phyloP scores from a whole-genome alignment of 2,113 vertebrate genomes.

The Hemiprocne comata region DNA sequence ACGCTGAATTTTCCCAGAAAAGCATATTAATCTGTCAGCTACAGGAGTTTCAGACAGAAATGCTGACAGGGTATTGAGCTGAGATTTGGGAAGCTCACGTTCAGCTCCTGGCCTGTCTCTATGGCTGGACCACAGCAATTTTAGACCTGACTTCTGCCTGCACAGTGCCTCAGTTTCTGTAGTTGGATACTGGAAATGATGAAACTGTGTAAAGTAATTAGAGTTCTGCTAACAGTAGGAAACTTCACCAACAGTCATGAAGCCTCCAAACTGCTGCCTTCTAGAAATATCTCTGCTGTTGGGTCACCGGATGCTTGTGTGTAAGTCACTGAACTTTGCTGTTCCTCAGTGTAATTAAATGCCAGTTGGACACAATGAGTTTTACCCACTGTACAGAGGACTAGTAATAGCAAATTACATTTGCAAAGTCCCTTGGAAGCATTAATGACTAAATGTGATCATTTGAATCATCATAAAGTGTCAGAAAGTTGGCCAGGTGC shows the following conservation, averaged over 20 bases:
- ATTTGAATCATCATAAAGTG: background rate
- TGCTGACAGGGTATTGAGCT: background rate
- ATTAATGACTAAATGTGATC: background rate
- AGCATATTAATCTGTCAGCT: background rate
- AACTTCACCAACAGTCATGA: background rate
- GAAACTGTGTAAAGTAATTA: background rate
- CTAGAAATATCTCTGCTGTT: background rate
- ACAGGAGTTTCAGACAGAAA: background rate
- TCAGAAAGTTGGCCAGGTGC: background rate
- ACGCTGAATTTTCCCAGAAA: background rate
- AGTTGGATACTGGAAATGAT: background rate
- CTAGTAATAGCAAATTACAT: background rate
- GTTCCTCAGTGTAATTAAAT: background rate
- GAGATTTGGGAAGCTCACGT: background rate
- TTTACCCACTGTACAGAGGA: background rate
- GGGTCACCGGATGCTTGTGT: background rate
- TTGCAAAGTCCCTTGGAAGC: background rate
- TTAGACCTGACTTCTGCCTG: background rate
- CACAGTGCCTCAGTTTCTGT: background rate
- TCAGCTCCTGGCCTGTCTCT: background rate
- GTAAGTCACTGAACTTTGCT: background rate
- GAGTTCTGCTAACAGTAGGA: background rate
- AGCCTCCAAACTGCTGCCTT: background rate
- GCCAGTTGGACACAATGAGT: background rate
- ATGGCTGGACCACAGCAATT: fast-evolving